Evolutionary conservation across 2,888 invertebrate genomes (phyloP), one percentile per base, ranked within the genome.

Genomic region (Uropetala carovei): DNA sequence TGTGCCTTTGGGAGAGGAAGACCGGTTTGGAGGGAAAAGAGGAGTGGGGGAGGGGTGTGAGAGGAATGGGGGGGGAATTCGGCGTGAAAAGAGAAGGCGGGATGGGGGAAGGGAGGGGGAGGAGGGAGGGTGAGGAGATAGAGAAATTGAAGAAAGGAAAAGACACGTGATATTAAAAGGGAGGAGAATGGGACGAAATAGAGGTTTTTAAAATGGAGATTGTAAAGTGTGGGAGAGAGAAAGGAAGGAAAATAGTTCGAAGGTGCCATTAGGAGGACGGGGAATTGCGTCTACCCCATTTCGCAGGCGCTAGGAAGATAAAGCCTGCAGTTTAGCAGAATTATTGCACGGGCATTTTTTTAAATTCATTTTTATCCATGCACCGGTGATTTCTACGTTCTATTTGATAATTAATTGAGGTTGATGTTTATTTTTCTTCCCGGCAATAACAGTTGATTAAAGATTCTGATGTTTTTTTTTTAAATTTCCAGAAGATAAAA

Each of bases 1-100:
- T 64, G 43, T 68, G 60, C 89, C 89, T 56, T n/a, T 1, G 89
- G 89, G 89, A 89, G 64, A 11, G 13, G 89, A 75, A 27, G 7
- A 43, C 43, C 43, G 18, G 18, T n/a, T 56, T 18, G n/a, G n/a
- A n/a, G n/a, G 60, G 89, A 64, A 64, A 11, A 64, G 89, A 89
- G 60, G 60, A 60, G 30, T 60, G 14, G 89, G 30, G 30, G 14
- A 18, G 9, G n/a, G 58, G 58, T 18, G 3, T 10, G 13, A n/a
- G 82, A 13, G 82, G 43, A n/a, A 56, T 10, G 2, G 2, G n/a
- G 2, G n/a, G 60, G 86, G 60, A 86, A 64, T 64, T 64, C 43
- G 89, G 64, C 64, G 43, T 5, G 89, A 89, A 27, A 58, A 18
- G 58, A 58, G 22, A 57, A 16, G 13, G 83, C 16, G 30, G 56